phyloP scores from a whole-genome alignment of 2,113 vertebrate species.

The Labeo rohita region DNA sequence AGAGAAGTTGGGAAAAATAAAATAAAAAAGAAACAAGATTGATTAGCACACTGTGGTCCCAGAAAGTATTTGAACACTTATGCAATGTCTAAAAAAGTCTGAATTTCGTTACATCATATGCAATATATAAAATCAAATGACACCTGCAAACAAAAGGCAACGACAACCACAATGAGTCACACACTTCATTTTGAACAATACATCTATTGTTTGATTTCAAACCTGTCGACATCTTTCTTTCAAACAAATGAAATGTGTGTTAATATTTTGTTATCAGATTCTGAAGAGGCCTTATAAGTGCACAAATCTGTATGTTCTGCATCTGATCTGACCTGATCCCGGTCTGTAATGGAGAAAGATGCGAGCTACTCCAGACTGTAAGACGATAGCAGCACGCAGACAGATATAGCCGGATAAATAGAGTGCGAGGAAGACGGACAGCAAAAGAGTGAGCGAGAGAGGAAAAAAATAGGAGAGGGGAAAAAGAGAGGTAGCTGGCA shows the following conservation, averaged over 20 bases:
- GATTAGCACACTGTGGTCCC: neutral
- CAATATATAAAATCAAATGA: neutral
- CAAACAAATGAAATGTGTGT: neutral
- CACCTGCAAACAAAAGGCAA: neutral
- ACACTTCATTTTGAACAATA: neutral
- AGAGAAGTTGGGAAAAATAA: neutral
- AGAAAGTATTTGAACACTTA: neutral
- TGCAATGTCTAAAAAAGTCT: neutral
- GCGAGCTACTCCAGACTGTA: neutral
- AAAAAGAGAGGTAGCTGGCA: constrained; percentile 21
- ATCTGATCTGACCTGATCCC: neutral
- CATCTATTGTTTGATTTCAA: neutral
- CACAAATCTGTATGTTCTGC: neutral
- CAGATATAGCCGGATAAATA: constrained; percentile 48
- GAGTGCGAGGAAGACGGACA: constrained; percentile 10
- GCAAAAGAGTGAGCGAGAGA: constrained; percentile 8
- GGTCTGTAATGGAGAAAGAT: neutral
- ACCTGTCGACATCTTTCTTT: neutral
- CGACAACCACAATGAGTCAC: neutral
- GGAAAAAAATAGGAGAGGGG: neutral
- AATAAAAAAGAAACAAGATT: neutral
- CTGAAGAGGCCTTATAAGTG: neutral
- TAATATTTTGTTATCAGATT: neutral
- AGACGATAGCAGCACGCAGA: neutral
- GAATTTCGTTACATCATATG: neutral